phyloP scores from a whole-genome alignment of 2,797 vertebrate species.

The Lithobates pipiens region DNA sequence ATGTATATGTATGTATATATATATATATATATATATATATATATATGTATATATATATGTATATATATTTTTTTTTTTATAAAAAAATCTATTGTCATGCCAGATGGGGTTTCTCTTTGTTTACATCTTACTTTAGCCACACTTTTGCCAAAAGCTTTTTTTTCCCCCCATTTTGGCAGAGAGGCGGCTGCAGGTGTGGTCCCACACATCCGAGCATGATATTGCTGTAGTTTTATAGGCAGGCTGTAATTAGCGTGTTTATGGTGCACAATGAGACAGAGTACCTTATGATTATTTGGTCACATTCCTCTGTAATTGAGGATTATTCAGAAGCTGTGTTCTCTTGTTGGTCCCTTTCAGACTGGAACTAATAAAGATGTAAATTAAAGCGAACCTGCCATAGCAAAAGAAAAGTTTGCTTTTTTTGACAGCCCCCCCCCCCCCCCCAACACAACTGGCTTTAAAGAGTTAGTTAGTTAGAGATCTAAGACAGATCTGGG shows the following conservation, averaged over 20 bases:
- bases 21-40: too few relatives aligned
- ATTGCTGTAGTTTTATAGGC: neutral
- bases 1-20: too few relatives aligned
- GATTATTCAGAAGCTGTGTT: neutral
- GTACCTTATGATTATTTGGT: neutral
- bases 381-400: too few relatives aligned
- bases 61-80: too few relatives aligned
- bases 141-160: neutral
- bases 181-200: conserved; percentile 17
- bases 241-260: conserved; percentile 5
- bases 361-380: too few relatives aligned
- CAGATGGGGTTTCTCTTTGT: neutral
- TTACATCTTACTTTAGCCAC: neutral
- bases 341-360: neutral
- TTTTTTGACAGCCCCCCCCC: too few relatives aligned
- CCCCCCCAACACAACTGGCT: too few relatives aligned
- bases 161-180: neutral
- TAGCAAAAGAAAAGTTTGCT: too few relatives aligned
- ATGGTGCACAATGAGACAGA: neutral
- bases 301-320: neutral
- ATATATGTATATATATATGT: too few relatives aligned
- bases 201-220: neutral
- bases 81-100: too few relatives aligned
- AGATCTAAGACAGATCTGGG: too few relatives aligned
- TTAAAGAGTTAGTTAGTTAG: too few relatives aligned